Conservation (phyloP, 2,888 invertebrate species). For the Drepanosiphum platanoidis region DNA sequence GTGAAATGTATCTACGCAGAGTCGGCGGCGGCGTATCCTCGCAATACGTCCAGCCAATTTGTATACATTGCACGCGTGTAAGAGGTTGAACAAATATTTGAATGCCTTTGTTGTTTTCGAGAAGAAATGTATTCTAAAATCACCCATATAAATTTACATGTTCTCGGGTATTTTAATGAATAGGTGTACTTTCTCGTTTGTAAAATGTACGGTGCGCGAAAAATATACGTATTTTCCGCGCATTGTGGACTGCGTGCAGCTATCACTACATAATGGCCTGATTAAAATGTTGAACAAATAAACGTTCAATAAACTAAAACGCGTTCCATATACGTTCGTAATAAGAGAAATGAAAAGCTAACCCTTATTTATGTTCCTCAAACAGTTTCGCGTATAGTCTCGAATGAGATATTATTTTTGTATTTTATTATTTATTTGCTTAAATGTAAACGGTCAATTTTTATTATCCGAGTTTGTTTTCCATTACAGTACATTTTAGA, state of each 20-base stretch:
- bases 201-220: not conserved
- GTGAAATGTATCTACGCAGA: too few species aligned
- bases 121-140: not conserved
- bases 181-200: not conserved
- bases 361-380: not conserved
- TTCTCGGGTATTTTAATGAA: not conserved
- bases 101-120: too few species aligned
- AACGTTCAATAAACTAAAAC: too few species aligned
- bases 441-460: not conserved
- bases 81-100: too few species aligned
- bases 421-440: not conserved
- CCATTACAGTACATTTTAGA: not conserved
- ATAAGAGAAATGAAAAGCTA: not conserved
- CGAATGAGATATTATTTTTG: not conserved
- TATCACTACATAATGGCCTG: not conserved
- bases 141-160: not conserved
- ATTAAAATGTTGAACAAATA: not conserved
- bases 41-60: too few species aligned
- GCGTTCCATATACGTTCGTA: not conserved
- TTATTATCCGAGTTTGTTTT: not conserved
- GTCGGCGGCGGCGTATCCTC: too few species aligned
- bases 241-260: not conserved
- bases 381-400: not conserved
- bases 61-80: too few species aligned
- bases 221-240: too few species aligned